Evolutionary conservation across 2,113 vertebrate species (phyloP).

Genomic region (Vulpes vulpes): DNA sequence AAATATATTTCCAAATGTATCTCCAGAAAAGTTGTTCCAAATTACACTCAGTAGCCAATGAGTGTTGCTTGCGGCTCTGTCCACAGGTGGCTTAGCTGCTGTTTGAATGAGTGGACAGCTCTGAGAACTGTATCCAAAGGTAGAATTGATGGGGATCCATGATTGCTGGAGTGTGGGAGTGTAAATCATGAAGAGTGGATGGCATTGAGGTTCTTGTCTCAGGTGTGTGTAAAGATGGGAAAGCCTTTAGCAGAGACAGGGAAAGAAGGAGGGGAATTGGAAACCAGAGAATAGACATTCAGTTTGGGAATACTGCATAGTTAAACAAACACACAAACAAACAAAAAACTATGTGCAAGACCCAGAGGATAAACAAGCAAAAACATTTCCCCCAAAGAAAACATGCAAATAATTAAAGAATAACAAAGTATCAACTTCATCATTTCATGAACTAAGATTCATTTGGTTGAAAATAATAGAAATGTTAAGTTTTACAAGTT

Average conservation of each 20-base stretch:
- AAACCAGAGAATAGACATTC: background rate
- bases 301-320: background rate
- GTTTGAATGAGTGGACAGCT: background rate
- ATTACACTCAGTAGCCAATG: background rate
- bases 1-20: constrained; percentile 36
- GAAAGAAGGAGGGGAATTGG: background rate
- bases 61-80: background rate
- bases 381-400: constrained; percentile 36
- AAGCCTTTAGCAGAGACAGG: constrained; percentile 7
- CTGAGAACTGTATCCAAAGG: background rate
- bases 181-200: background rate
- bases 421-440: background rate
- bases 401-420: constrained; percentile 29
- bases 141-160: background rate
- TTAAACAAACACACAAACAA: constrained; percentile 38
- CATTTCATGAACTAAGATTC: background rate
- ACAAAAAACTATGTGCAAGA: background rate
- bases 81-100: background rate
- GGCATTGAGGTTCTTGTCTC: background rate
- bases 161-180: background rate
- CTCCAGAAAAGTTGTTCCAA: constrained; percentile 5
- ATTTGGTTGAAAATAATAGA: constrained; percentile 2
- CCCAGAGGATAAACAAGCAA: constrained; percentile 29
- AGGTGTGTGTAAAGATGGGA: background rate
- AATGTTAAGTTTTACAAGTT: background rate